These are phyloP conservation scores for Eurytemora carolleeae DNA, from an alignment of 1,140 invertebrate species.

Conservation along the genomic window DNA sequence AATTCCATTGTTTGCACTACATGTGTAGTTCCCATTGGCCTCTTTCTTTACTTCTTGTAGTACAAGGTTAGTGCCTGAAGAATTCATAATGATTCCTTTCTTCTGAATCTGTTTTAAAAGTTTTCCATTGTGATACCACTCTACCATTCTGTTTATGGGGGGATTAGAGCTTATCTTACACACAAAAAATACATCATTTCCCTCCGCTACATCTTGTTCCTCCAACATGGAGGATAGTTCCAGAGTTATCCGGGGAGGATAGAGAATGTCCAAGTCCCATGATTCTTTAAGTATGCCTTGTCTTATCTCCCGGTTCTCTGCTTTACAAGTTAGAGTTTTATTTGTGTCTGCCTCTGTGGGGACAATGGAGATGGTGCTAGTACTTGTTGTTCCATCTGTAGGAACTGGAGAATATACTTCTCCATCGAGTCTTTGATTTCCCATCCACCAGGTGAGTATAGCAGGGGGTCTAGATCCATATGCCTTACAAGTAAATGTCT, in stretches of 20 bases:
- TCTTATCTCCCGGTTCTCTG: constrained; percentile 19
- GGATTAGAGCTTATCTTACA: background rate
- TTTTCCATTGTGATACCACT: background rate
- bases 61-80: background rate
- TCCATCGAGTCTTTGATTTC: constrained; percentile 3
- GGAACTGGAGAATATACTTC: background rate
- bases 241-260: background rate
- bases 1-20: constrained; percentile 11
- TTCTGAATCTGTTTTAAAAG: background rate
- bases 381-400: background rate
- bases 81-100: background rate
- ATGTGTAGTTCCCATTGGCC: constrained; percentile 13
- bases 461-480: constrained; percentile 17
- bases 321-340: constrained; percentile 17
- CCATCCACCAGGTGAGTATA: constrained; percentile 18
- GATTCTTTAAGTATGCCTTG: background rate
- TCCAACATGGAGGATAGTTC: background rate
- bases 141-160: background rate
- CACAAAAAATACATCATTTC: background rate
- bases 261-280: background rate
- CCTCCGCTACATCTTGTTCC: background rate
- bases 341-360: background rate
- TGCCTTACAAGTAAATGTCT: constrained; percentile 9
- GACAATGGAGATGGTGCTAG: background rate
- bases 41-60: constrained; percentile 15